phyloP scores from a whole-genome alignment of 2,888 invertebrate genomes.

The Patella ulyssiponensis region DNA sequence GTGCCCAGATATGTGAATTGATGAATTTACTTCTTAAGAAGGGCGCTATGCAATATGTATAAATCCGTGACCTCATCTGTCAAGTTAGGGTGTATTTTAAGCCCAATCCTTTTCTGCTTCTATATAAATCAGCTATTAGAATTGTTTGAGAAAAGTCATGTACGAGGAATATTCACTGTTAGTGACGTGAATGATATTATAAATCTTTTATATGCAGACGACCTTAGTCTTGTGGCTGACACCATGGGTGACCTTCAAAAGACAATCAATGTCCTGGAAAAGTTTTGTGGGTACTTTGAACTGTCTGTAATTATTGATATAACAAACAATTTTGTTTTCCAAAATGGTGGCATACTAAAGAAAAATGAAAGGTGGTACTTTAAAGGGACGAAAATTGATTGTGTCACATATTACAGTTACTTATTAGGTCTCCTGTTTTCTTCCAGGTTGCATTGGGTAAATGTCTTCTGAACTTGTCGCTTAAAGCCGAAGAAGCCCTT shows the following conservation, averaged over 20 bases:
- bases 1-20: too few relatives aligned
- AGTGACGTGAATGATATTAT: slow-evolving; percentile 1
- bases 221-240: not conserved
- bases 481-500: too few relatives aligned
- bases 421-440: not conserved
- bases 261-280: not conserved
- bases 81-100: not conserved
- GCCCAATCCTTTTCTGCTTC: not conserved
- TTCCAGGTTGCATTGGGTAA: not conserved
- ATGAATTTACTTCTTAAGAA: too few relatives aligned
- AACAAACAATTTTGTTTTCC: not conserved
- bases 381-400: too few relatives aligned
- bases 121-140: too few relatives aligned
- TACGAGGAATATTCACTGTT: not conserved
- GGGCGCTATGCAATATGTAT: too few relatives aligned
- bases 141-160: not conserved
- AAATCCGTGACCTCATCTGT: too few relatives aligned
- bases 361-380: not conserved
- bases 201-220: not conserved
- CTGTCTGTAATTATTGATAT: not conserved
- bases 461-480: not conserved
- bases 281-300: not conserved
- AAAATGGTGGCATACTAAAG: not conserved
- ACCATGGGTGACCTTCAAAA: not conserved
- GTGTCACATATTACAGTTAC: not conserved